These are phyloP conservation scores for Pseudomyrmex pallidus DNA, from an alignment of 1,140 invertebrate genomes.

Conservation along the genomic window DNA sequence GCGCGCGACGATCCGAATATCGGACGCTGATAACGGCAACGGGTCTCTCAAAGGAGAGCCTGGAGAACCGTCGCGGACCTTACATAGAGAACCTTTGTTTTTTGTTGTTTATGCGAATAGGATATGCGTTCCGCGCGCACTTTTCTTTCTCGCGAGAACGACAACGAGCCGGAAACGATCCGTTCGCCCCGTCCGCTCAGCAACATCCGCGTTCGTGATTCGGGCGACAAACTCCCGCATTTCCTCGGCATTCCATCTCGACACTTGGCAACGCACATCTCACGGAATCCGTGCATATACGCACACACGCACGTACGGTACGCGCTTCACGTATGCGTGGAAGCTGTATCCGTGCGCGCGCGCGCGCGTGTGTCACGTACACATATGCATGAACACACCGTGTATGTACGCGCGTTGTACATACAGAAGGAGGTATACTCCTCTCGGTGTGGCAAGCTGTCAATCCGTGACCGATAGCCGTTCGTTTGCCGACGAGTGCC, in stretches of 20 bases:
- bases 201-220: background rate
- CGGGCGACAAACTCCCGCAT: too few relatives aligned
- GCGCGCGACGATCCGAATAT: background rate
- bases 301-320: background rate
- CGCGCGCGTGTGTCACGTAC: too few relatives aligned
- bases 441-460: conserved; percentile 36
- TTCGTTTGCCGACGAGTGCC: conserved; percentile 10
- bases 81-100: too few relatives aligned
- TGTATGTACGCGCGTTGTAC: background rate
- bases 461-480: conserved; percentile 29
- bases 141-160: too few relatives aligned
- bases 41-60: too few relatives aligned
- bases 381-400: background rate
- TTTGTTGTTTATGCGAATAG: too few relatives aligned
- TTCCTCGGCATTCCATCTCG: background rate
- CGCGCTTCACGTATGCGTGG: background rate
- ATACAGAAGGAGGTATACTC: background rate
- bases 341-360: background rate
- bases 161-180: background rate
- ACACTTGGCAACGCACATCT: conserved; percentile 18
- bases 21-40: background rate
- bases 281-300: too few relatives aligned
- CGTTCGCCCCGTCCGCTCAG: background rate
- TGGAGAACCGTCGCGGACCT: too few relatives aligned
- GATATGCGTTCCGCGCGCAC: too few relatives aligned